These are phyloP conservation scores for Melipona beecheii DNA, from an alignment of 2,888 invertebrate species.

Conservation along the genomic window DNA sequence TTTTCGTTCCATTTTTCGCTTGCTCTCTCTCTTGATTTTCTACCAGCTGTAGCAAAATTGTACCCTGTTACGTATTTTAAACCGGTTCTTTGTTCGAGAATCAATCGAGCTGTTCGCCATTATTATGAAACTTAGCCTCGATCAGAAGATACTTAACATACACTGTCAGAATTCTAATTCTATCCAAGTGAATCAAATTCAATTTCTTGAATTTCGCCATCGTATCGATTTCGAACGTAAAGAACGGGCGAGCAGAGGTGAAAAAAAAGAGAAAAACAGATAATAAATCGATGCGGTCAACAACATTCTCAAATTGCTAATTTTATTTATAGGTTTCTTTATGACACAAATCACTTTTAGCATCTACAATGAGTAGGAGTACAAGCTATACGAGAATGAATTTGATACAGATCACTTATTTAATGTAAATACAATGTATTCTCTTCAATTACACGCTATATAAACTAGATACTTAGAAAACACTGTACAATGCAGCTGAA, in stretches of 20 bases:
- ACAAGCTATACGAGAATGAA: slow-evolving; percentile 84
- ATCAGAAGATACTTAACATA: background rate
- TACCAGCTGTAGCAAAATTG: slow-evolving; percentile 7
- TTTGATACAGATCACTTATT: slow-evolving; percentile 84
- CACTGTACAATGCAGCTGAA: slow-evolving; percentile 84
- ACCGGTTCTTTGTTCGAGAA: background rate
- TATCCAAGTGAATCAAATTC: no score
- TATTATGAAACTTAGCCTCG: background rate
- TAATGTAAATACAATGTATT: slow-evolving; percentile 83
- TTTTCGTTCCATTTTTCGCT: slow-evolving; percentile 11
- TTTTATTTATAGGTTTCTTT: slow-evolving; percentile 83
- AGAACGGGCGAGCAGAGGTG: slow-evolving; percentile 4
- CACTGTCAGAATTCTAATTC: no score
- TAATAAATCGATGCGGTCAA: slow-evolving; percentile 62
- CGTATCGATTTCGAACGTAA: background rate
- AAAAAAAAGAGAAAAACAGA: background rate
- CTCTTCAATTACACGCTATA: slow-evolving; percentile 83
- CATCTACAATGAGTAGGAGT: slow-evolving; percentile 84
- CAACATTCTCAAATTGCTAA: slow-evolving; percentile 83
- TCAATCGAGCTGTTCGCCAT: background rate
- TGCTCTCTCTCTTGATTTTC: background rate
- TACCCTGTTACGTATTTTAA: slow-evolving; percentile 9
- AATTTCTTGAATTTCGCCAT: no score
- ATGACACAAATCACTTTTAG: slow-evolving; percentile 84
- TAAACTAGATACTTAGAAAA: slow-evolving; percentile 84